Evolutionary conservation across 2,888 invertebrate genomes (phyloP), one percentile per base, ranked within the genome.

Genomic region (Aspidiotus destructor): DNA sequence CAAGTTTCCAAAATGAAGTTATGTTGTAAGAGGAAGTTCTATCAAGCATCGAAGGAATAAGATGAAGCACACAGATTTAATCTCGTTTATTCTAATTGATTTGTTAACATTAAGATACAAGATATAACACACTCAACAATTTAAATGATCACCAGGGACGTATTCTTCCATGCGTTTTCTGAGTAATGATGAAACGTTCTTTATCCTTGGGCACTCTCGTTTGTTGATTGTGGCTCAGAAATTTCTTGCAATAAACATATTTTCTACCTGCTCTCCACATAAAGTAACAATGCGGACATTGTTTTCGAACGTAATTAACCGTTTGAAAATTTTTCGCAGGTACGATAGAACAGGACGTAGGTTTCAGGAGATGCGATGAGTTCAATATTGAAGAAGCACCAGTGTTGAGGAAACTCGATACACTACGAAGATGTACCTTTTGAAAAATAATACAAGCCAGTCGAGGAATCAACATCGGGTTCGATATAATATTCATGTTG

Each of bases 161-260:
- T 28, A 8, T 60, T 48, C 58, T 40, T 41, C 54, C 48, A 3
- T 16, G 44, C 6, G 67, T 67, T 1, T 44, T 57, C 17, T 67
- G 58, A 2, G 70, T 70, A 3, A 70, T 65, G n/a, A 71, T 64
- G 61, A 69, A 70, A 28, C 70, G 65, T 16, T 48, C 60, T 13
- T 63, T 70, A 60, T 70, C 70, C 15, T 67, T 58, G 10, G 42
- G 55, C 15, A 65, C 63, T 40, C 42, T 71, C 15, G 67, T 71
- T 84, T 86, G 86, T 78, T 91, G 91, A 75, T 92, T 92, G 75
- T 93, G 92, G 52, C 91, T 82, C 28, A 86, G 86, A 75, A 84
- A 84, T 41, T 85, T 85, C 68, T 85, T 85, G 73, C 92, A 93
- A 72, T 88, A 83, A 55, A 89, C 84, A 76, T 84, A 87, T 73